A percentile compares a stretch with the other conserved stretches of the same genome.
phyloP scores from a whole-genome alignment of 2,797 vertebrate genomes.

The Botia almorhae region DNA sequence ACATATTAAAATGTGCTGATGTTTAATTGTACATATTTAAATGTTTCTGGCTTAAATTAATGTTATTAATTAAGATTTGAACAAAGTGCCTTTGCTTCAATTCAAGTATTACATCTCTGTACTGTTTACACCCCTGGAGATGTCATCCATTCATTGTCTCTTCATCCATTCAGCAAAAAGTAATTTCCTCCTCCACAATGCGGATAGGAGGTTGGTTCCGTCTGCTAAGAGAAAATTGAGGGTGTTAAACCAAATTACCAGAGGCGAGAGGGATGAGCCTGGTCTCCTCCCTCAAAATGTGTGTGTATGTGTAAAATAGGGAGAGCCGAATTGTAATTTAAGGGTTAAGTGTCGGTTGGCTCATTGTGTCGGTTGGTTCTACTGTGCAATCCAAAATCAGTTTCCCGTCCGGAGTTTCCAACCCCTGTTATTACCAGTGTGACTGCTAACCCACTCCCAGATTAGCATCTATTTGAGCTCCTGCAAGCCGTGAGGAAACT shows the following conservation, averaged over 20 bases:
- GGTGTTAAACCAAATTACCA: neutral
- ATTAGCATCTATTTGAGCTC: conserved; percentile 26
- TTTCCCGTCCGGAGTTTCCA: neutral
- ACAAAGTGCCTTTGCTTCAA: too few species aligned
- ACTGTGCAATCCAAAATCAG: neutral
- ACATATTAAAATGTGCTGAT: too few species aligned
- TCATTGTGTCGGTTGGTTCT: neutral
- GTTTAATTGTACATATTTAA: too few species aligned
- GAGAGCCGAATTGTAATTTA: neutral
- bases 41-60: too few species aligned
- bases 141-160: neutral
- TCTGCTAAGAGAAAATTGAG: neutral
- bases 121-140: neutral
- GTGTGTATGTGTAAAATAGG: neutral
- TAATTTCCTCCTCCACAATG: neutral
- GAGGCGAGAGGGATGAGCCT: neutral
- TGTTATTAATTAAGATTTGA: too few species aligned
- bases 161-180: neutral
- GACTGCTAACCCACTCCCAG: neutral
- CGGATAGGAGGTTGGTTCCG: neutral
- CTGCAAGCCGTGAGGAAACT: conserved; percentile 11
- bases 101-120: too few species aligned
- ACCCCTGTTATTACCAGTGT: conserved; percentile 14
- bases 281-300: neutral
- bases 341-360: neutral